Conservation (phyloP, 1,140 invertebrate genomes). For the Leucophenga varia region DNA sequence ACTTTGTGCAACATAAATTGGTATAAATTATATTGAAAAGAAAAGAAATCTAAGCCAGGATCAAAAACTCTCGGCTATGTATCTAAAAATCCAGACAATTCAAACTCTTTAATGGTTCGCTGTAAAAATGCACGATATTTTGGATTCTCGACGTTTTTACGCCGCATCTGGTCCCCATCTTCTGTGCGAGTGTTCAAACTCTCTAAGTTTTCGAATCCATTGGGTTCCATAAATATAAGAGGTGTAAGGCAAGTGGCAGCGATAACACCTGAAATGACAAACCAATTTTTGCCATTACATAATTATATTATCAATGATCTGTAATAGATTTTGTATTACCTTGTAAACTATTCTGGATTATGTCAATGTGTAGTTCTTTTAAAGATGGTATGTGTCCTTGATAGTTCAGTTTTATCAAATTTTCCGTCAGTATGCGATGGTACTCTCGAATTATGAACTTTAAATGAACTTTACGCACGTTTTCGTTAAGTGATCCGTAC, state of each 20-base stretch:
- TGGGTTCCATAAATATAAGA: constrained; percentile 41
- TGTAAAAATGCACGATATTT: constrained; percentile 50
- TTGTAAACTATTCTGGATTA: constrained; percentile 47
- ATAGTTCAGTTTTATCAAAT: constrained; percentile 41
- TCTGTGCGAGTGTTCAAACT: constrained; percentile 41
- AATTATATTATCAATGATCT: neutral
- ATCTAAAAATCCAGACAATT: constrained; percentile 47
- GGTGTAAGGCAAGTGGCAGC: constrained; percentile 52
- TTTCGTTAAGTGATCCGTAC: constrained; percentile 60
- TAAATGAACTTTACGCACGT: constrained; percentile 59
- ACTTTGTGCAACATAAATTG: too few relatives aligned
- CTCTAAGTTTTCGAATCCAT: constrained; percentile 39
- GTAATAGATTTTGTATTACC: constrained; percentile 18
- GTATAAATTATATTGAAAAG: too few relatives aligned
- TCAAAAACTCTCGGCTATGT: too few relatives aligned
- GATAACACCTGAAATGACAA: constrained; percentile 41
- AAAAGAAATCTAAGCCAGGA: too few relatives aligned
- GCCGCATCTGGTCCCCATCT: constrained; percentile 38
- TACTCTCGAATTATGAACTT: constrained; percentile 60
- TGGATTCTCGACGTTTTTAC: constrained; percentile 48
- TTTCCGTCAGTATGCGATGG: constrained; percentile 49
- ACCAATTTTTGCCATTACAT: neutral
- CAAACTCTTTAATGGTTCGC: constrained; percentile 49
- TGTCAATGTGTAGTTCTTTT: constrained; percentile 47
- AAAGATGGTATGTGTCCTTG: constrained; percentile 41